Conservation (phyloP, 2,888 invertebrate genomes). For the Drosophila cognata region DNA sequence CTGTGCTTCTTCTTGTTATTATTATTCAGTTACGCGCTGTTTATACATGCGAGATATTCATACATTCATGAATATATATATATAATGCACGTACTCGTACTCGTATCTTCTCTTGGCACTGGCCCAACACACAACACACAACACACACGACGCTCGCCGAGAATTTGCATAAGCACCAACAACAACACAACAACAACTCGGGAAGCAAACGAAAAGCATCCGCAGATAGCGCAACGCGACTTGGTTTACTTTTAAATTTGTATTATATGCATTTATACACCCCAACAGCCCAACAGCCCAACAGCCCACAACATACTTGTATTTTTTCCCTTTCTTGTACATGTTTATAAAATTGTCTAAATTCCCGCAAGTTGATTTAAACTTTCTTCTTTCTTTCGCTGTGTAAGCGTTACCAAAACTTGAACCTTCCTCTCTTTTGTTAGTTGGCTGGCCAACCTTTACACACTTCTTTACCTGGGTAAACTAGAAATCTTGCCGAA, state of each 20-base stretch:
- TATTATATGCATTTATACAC: constrained; percentile 65
- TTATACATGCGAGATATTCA: constrained; percentile 75
- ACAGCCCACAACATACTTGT: constrained; percentile 23
- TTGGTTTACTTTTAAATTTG: constrained; percentile 80
- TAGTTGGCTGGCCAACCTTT: constrained; percentile 34
- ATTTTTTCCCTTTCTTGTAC: constrained; percentile 38
- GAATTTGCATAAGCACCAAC: constrained; percentile 66
- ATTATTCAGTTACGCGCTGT: constrained; percentile 78
- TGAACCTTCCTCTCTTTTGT: constrained; percentile 53
- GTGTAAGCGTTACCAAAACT: constrained; percentile 50
- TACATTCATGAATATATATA: constrained; percentile 78
- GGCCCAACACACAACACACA: constrained; percentile 58
- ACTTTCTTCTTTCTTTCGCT: constrained; percentile 65
- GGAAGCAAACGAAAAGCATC: constrained; percentile 53
- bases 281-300: constrained; percentile 5
- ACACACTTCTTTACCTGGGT: background rate
- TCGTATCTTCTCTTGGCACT: constrained; percentile 70
- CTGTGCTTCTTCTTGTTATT: constrained; percentile 60
- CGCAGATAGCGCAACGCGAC: constrained; percentile 71
- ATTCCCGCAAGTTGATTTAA: constrained; percentile 82
- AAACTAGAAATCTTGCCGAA: background rate
- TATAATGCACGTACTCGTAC: constrained; percentile 62
- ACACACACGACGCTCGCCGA: constrained; percentile 54
- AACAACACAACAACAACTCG: constrained; percentile 30
- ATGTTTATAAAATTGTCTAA: constrained; percentile 82